These are phyloP conservation scores for Cephalotes varians DNA, from an alignment of 2,888 invertebrate species.

Conservation along the genomic window DNA sequence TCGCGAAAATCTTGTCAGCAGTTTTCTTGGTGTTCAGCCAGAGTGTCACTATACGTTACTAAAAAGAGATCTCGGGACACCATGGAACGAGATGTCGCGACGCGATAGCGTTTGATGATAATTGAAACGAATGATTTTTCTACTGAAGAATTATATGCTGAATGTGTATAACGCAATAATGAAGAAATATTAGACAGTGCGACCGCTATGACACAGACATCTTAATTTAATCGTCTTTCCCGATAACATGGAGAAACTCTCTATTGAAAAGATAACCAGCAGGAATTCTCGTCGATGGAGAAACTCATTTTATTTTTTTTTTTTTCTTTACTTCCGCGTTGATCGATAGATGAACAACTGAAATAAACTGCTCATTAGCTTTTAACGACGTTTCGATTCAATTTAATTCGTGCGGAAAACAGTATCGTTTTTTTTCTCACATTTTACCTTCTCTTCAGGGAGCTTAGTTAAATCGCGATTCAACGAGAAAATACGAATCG, in stretches of 20 bases:
- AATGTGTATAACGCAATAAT: not conserved
- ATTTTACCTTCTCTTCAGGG: not conserved
- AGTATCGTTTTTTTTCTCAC: slow-evolving; percentile 5
- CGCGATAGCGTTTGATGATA: slow-evolving; percentile 20
- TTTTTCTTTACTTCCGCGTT: slow-evolving; percentile 34
- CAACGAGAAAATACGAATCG: not conserved
- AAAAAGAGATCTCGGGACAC: slow-evolving; percentile 39
- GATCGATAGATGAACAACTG: slow-evolving; percentile 38
- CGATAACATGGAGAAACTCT: not conserved
- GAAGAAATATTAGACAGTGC: not conserved
- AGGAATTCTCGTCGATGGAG: slow-evolving; percentile 8
- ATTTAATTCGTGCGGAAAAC: slow-evolving; percentile 49
- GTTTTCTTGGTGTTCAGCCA: slow-evolving; percentile 70
- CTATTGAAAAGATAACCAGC: not conserved
- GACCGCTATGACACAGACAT: not conserved
- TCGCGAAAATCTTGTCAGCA: slow-evolving; percentile 71
- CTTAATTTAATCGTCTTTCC: not conserved
- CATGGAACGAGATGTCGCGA: slow-evolving; percentile 43
- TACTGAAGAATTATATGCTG: slow-evolving; percentile 23
- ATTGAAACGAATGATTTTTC: slow-evolving; percentile 16
- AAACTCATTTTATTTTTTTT: slow-evolving; percentile 57
- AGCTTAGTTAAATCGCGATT: not conserved
- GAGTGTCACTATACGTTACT: slow-evolving; percentile 45
- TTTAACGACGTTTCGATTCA: slow-evolving; percentile 50
- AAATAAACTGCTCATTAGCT: slow-evolving; percentile 63